A percentile compares a stretch with the other conserved stretches of the same genome.
Evolutionary conservation across 2,888 invertebrate species (phyloP).

Genomic region (Carpatolechia fugitivella): DNA sequence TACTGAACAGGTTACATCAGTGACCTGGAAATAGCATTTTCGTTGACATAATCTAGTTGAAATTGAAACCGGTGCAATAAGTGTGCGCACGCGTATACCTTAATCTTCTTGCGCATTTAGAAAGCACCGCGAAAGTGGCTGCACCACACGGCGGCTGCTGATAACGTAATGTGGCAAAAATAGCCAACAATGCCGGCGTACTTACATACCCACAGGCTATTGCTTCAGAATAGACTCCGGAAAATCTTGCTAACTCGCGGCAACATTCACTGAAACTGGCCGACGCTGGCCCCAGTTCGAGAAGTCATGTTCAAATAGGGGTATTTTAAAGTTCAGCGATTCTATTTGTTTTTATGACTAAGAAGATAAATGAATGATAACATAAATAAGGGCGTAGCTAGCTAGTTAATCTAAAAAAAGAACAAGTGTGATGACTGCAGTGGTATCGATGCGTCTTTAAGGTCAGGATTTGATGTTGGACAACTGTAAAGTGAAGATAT

Average conservation of each 20-base stretch:
- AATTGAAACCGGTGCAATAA: neutral
- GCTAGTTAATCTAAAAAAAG: too few species aligned
- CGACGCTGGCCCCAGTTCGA: conserved; percentile 8
- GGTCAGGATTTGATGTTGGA: too few species aligned
- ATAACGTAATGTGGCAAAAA: conserved; percentile 64
- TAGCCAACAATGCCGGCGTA: conserved; percentile 45
- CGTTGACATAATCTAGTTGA: neutral
- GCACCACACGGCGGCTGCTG: conserved; percentile 44
- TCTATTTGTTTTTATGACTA: too few species aligned
- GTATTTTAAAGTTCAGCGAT: too few species aligned
- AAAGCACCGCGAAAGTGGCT: conserved; percentile 61
- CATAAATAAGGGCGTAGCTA: too few species aligned
- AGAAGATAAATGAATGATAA: too few species aligned
- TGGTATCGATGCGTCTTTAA: too few species aligned
- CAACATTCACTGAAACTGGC: conserved; percentile 17
- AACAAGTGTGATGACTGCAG: too few species aligned
- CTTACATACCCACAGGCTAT: conserved; percentile 41
- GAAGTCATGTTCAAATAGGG: conserved; percentile 31
- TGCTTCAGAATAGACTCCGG: conserved; percentile 28
- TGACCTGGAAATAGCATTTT: too few species aligned
- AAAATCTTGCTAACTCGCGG: conserved; percentile 16
- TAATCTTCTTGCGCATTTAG: conserved; percentile 64
- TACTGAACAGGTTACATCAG: too few species aligned
- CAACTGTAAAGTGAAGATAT: too few species aligned
- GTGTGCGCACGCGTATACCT: conserved; percentile 27